Evolutionary conservation across 2,888 invertebrate species (phyloP).

Genomic region (Philonicus albiceps): DNA sequence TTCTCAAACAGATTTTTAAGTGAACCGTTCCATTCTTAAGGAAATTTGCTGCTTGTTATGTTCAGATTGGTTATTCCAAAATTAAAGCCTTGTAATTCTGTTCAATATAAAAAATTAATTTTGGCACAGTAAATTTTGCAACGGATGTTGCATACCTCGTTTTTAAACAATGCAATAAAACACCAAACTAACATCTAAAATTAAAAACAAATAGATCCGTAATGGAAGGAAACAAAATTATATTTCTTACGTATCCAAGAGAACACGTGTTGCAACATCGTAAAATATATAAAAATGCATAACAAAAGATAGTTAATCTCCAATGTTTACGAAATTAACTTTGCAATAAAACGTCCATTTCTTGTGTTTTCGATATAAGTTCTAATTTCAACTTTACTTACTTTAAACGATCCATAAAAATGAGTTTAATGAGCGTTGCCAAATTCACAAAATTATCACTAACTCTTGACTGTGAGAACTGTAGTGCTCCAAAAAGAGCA

Average conservation of each 20-base stretch:
- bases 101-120: too few species aligned
- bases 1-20: too few species aligned
- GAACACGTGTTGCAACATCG: background rate
- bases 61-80: too few species aligned
- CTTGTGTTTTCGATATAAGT: background rate
- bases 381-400: background rate
- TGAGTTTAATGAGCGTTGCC: background rate
- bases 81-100: too few species aligned
- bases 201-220: background rate
- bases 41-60: too few species aligned
- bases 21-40: too few species aligned
- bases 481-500: slow-evolving; percentile 14
- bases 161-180: too few species aligned
- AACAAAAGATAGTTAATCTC: background rate
- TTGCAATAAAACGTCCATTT: background rate
- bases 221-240: background rate
- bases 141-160: too few species aligned
- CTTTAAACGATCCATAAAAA: background rate
- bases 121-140: too few species aligned
- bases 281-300: background rate
- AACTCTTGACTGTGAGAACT: background rate
- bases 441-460: background rate
- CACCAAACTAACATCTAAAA: too few species aligned
- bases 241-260: background rate
- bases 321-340: background rate